phyloP scores from a whole-genome alignment of 2,888 invertebrate species.

The Cryptocheilus praepositus region DNA sequence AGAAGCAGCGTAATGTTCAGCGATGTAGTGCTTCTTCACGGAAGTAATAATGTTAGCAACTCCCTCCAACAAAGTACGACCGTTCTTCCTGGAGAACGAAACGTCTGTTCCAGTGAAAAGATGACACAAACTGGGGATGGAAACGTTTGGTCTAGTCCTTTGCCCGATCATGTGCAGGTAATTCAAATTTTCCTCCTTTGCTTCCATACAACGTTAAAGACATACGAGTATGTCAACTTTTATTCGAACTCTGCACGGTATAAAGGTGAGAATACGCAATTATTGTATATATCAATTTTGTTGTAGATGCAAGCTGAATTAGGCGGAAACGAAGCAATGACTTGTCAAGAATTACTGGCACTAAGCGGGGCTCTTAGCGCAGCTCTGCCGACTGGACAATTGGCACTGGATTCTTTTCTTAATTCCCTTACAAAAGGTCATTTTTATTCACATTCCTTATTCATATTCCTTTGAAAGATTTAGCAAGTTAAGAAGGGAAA shows the following conservation, averaged over 20 bases:
- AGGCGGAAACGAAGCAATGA: conserved; percentile 82
- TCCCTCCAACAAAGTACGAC: conserved; percentile 62
- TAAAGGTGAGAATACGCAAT: too few relatives aligned
- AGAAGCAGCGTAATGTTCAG: conserved; percentile 93
- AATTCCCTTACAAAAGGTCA: conserved; percentile 87
- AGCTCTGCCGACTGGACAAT: conserved; percentile 91
- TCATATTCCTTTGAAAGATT: too few relatives aligned
- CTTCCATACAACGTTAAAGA: too few relatives aligned
- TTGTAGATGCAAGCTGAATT: conserved; percentile 73
- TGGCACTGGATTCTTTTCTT: conserved; percentile 88
- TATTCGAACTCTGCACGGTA: too few relatives aligned
- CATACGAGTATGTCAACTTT: too few relatives aligned
- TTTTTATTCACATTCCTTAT: too few relatives aligned
- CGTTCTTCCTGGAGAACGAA: conserved; percentile 75
- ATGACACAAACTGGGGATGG: conserved; percentile 91
- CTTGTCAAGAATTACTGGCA: conserved; percentile 94
- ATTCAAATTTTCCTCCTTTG: too few relatives aligned
- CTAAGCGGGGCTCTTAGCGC: conserved; percentile 94
- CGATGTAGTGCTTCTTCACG: conserved; percentile 87
- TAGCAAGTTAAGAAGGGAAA: too few relatives aligned
- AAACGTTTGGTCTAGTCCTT: conserved; percentile 79
- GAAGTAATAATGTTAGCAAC: conserved; percentile 74
- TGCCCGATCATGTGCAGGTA: conserved; percentile 68
- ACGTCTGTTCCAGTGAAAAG: conserved; percentile 89
- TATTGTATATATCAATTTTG: conserved; percentile 22